phyloP scores from a whole-genome alignment of 2,113 vertebrate genomes.

The Chinchilla lanigera region DNA sequence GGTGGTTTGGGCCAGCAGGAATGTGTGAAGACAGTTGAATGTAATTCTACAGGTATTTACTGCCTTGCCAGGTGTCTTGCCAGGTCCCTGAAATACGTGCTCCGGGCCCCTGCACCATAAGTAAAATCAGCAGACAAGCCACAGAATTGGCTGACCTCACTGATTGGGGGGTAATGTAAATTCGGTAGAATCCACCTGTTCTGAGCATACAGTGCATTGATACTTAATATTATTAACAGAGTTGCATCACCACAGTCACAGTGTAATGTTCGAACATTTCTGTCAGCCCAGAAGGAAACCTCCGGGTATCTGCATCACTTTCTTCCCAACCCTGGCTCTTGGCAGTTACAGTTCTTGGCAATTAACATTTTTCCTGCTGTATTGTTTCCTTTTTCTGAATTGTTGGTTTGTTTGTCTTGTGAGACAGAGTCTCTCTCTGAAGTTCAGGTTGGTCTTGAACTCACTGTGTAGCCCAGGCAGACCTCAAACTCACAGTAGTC shows the following conservation, averaged over 20 bases:
- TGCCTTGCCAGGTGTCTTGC: background rate
- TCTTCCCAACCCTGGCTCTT: background rate
- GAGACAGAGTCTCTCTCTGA: background rate
- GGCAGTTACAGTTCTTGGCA: too few relatives aligned
- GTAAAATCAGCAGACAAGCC: background rate
- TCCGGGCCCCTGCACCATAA: background rate
- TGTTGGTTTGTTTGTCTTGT: background rate
- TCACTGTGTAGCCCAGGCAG: background rate
- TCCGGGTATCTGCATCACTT: background rate
- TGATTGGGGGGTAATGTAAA: background rate
- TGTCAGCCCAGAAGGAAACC: background rate
- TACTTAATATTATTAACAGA: background rate
- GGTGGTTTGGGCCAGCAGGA: background rate
- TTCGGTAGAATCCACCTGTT: background rate
- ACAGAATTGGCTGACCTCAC: background rate
- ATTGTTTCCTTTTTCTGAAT: constrained; percentile 22
- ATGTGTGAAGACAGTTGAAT: background rate
- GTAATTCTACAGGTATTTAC: background rate
- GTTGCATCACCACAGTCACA: background rate
- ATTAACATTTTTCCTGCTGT: background rate
- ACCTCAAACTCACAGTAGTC: background rate
- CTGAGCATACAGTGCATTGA: background rate
- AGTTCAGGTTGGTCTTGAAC: background rate
- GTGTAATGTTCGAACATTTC: background rate
- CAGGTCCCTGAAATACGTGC: background rate